Percentiles rank a stretch among this genome's conserved stretches.
Evolutionary conservation across 2,888 invertebrate genomes (phyloP).

Genomic region (Parthenolecanium corni): DNA sequence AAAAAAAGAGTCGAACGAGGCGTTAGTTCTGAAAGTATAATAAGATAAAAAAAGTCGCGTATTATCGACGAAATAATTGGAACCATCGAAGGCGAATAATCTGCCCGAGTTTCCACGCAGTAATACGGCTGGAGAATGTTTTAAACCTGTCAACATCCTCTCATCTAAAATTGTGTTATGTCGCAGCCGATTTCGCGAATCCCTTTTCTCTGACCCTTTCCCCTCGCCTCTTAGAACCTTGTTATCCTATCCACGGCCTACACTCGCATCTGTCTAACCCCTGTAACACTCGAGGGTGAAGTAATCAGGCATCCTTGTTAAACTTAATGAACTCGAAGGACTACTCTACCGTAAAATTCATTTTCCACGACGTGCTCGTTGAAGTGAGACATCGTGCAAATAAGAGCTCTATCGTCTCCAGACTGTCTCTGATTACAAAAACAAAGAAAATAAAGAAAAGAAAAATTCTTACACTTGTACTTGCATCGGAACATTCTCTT

Average conservation of each 20-base stretch:
- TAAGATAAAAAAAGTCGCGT: not conserved
- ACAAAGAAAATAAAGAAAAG: too few species aligned
- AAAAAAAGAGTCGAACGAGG: too few species aligned
- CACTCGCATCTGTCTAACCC: conserved; percentile 1
- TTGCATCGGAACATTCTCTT: too few species aligned
- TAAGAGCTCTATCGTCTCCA: too few species aligned
- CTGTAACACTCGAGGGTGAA: not conserved
- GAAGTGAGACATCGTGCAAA: not conserved
- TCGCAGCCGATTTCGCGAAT: conserved; percentile 10
- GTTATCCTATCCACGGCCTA: not conserved
- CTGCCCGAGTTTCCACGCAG: not conserved
- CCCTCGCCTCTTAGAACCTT: not conserved
- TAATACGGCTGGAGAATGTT: not conserved
- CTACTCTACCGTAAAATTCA: conserved; percentile 21
- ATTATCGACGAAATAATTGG: conserved; percentile 13
- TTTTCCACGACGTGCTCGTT: conserved; percentile 20
- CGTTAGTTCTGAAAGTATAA: too few species aligned
- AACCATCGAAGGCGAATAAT: conserved; percentile 14
- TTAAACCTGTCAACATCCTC: conserved; percentile 23
- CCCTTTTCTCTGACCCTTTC: not conserved
- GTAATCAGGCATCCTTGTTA: conserved; percentile 25
- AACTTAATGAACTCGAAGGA: conserved; percentile 26
- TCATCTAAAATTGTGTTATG: conserved; percentile 15
- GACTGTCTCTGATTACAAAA: too few species aligned
- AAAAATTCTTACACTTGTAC: too few species aligned